phyloP scores from a whole-genome alignment of 2,797 vertebrate species.

The Margarornis squamiger region DNA sequence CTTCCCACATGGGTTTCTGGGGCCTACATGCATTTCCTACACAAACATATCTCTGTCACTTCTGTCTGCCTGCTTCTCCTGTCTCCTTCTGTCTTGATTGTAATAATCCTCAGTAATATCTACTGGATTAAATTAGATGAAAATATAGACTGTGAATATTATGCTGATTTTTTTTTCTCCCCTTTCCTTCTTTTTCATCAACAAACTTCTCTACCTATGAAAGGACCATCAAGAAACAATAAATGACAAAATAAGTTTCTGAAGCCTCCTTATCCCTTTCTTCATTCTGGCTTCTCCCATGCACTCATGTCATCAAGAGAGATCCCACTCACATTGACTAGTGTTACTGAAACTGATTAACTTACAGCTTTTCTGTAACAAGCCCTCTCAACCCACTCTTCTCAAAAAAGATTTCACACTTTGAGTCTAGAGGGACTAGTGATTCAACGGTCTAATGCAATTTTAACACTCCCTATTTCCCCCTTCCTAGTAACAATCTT shows the following conservation, averaged over 20 bases:
- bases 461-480: constrained; percentile 71
- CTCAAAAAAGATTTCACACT: constrained; percentile 73
- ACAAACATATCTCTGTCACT: not conserved
- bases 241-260: not conserved
- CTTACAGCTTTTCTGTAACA: constrained; percentile 59
- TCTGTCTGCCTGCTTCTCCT: not conserved
- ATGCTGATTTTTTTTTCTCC: not conserved
- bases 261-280: not conserved
- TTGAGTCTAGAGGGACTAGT: constrained; percentile 67
- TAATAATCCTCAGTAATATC: not conserved
- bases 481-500: constrained; percentile 67
- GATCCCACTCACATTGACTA: constrained; percentile 44
- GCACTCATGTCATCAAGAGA: constrained; percentile 26
- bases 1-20: not conserved
- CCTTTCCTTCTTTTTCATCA: not conserved
- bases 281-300: constrained; percentile 12
- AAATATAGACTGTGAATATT: not conserved
- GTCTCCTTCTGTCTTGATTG: not conserved
- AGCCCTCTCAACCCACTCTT: constrained; percentile 56
- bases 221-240: constrained; percentile 30
- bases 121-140: not conserved
- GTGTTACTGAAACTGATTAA: constrained; percentile 68
- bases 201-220: constrained; percentile 19
- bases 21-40: not conserved
- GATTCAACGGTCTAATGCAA: constrained; percentile 71